Percentiles rank a stretch among this genome's conserved stretches.
These are phyloP conservation scores for Stramonita haemastoma DNA, from an alignment of 2,888 invertebrate species.

Conservation along the genomic window DNA sequence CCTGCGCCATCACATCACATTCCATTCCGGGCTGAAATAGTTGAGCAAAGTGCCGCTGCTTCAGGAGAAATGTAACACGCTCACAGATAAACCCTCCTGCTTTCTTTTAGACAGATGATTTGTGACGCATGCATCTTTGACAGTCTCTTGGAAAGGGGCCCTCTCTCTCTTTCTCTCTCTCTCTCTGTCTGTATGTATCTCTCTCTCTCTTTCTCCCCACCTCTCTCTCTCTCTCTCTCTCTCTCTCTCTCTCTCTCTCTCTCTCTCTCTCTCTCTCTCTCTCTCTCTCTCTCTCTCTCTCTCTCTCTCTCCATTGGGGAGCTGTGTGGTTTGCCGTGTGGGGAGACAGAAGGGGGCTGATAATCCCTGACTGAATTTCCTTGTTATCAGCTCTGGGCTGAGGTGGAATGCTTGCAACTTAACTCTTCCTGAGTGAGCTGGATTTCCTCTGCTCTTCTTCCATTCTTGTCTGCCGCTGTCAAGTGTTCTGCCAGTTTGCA, in stretches of 20 bases:
- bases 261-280: background rate
- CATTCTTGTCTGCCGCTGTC: background rate
- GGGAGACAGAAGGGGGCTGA: constrained; percentile 11
- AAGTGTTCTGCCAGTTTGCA: constrained; percentile 7
- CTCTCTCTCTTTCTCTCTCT: background rate
- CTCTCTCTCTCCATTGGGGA: background rate
- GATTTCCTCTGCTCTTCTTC: background rate
- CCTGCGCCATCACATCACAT: background rate
- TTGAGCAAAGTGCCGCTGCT: background rate
- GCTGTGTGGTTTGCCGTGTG: background rate
- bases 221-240: background rate
- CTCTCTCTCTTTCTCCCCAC: background rate
- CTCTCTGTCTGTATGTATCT: background rate
- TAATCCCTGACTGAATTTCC: constrained; percentile 23
- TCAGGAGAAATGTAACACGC: background rate
- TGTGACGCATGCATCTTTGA: constrained; percentile 19
- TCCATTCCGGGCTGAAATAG: background rate
- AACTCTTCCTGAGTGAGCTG: background rate
- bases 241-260: too few species aligned
- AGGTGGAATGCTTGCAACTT: constrained; percentile 17
- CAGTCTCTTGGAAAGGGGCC: constrained; percentile 6
- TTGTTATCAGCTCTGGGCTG: background rate
- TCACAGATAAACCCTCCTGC: background rate
- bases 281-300: background rate
- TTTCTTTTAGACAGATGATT: constrained; percentile 29